phyloP scores from a whole-genome alignment of 2,888 invertebrate genomes.

The Ennomos quercinarius region DNA sequence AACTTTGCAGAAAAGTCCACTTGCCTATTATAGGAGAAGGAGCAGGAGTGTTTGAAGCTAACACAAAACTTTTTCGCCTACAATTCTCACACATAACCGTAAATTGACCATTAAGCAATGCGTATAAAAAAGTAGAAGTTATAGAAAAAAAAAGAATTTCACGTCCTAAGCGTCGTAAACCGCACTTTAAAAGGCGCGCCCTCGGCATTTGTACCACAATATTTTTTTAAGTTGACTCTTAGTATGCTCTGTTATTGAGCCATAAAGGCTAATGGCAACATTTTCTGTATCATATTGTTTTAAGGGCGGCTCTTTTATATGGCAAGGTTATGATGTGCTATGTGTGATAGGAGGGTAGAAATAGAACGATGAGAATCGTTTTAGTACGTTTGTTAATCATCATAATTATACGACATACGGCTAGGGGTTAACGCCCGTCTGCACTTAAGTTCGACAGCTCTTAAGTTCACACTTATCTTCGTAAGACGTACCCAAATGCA shows the following conservation, averaged over 20 bases:
- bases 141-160: slow-evolving; percentile 27
- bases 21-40: no score
- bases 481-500: no score
- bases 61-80: slow-evolving; percentile 14
- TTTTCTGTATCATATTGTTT: slow-evolving; percentile 66
- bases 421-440: not conserved
- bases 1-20: no score
- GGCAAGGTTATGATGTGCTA: slow-evolving; percentile 44
- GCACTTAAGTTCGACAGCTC: not conserved
- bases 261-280: slow-evolving; percentile 63
- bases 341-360: slow-evolving; percentile 44
- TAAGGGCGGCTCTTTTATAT: slow-evolving; percentile 51
- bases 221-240: slow-evolving; percentile 47
- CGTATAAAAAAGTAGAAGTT: slow-evolving; percentile 25
- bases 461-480: no score
- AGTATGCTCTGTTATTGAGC: slow-evolving; percentile 50
- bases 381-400: slow-evolving; percentile 20
- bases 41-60: not conserved
- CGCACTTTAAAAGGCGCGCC: slow-evolving; percentile 36
- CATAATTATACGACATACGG: not conserved
- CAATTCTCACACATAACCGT: slow-evolving; percentile 19
- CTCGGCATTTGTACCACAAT: slow-evolving; percentile 46
- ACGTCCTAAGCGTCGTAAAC: slow-evolving; percentile 30
- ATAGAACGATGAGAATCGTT: slow-evolving; percentile 32
- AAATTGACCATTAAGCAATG: slow-evolving; percentile 18